These are phyloP conservation scores for Xestoiulus laeticollis DNA, from an alignment of 2,888 invertebrate genomes.

Conservation along the genomic window DNA sequence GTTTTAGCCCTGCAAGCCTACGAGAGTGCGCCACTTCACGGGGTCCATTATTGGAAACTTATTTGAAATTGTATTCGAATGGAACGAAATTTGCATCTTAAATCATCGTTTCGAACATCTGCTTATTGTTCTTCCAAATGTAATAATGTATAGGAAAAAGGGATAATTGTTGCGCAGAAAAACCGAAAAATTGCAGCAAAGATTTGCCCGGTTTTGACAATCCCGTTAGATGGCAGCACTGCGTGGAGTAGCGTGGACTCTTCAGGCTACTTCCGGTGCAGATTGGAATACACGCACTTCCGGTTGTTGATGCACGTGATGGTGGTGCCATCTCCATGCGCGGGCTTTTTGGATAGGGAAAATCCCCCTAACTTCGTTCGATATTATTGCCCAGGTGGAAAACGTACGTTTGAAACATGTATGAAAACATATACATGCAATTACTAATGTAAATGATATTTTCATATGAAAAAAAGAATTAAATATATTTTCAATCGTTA, in stretches of 20 bases:
- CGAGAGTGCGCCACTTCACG: conserved; percentile 14
- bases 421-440: too few species aligned
- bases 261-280: background rate
- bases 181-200: background rate
- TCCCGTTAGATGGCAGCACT: background rate
- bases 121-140: background rate
- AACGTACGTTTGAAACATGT: too few species aligned
- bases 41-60: background rate
- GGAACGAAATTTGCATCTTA: background rate
- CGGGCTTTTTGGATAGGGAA: too few species aligned
- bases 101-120: background rate
- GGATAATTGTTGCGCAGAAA: background rate
- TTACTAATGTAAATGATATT: too few species aligned
- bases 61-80: background rate
- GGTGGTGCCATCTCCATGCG: background rate
- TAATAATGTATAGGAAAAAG: background rate
- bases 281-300: too few species aligned
- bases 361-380: too few species aligned
- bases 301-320: background rate
- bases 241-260: background rate
- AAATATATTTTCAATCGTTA: too few species aligned
- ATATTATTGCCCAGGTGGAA: too few species aligned
- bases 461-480: too few species aligned
- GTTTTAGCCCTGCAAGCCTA: conserved; percentile 2
- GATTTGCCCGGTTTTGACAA: background rate